Base-by-base conservation (phyloP, 2,113 vertebrate species). In the Trogon surrucura region DNA sequence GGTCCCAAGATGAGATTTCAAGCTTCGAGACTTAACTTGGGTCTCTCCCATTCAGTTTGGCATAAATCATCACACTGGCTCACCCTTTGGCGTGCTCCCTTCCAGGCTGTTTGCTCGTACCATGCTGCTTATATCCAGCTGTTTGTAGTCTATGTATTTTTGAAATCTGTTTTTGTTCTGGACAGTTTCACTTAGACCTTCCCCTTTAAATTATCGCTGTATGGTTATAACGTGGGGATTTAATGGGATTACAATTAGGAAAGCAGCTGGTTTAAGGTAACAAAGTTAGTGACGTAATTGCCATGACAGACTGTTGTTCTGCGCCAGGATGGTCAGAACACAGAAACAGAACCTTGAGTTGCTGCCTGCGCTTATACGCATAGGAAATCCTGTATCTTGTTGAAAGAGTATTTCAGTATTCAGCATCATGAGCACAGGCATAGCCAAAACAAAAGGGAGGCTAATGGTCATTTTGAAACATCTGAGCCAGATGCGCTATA, bases 241-340 rank as follows among this genome's bases (percentile, higher is more conserved):
- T 94, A 95, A 96, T 96, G 74, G 57, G 47, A 88, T 97, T 97
- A 81, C 47, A 91, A 83, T 94, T 95, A 96, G 74, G 73, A 96
- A 96, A 97, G 75, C 92, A 95, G 61, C 70, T 95, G 95, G 44
- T 96, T 96, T 96, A 96, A 94, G 75, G 66, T 97, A 98, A 97
- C 93, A 91, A 94, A 97, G 85, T 97, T 97, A 96, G 91, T 66
- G 71, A 71, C 26, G 51, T 79, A 93, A 96, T 96, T 96, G 93
- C 41, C 56, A 23, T 5, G 67, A 44, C 67, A 96, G 89, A 56
- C 44, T 62, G 48, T 73, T 94, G 58, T 88, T 97, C 70, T 96
- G 29, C 36, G 50, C 38, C 60, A 89, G 32, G 75, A 61, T 73
- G 44, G 47, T 83, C 23, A 22, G 47, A 83, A 66, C 20, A 74